phyloP scores from a whole-genome alignment of 2,113 vertebrate species.

The Phasianus colchicus region DNA sequence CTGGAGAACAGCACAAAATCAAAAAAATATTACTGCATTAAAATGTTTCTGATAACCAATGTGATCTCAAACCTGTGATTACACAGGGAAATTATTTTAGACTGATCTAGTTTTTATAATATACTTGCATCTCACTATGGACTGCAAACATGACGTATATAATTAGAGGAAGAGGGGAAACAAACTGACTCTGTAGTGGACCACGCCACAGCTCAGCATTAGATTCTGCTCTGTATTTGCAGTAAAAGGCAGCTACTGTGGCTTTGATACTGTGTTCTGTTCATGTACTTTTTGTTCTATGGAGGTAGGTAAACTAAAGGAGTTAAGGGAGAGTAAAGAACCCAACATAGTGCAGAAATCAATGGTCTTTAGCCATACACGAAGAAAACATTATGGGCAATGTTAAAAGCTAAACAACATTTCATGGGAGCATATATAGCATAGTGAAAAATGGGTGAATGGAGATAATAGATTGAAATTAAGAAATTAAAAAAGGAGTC shows the following conservation, averaged over 20 bases:
- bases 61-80: neutral
- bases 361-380: neutral
- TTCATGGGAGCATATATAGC: neutral
- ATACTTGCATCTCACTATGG: neutral
- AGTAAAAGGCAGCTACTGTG: neutral
- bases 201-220: neutral
- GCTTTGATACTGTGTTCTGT: neutral
- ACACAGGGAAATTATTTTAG: neutral
- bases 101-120: neutral
- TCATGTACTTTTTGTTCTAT: neutral
- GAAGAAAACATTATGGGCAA: neutral
- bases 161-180: slow-evolving; percentile 6
- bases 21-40: neutral
- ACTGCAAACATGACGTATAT: slow-evolving; percentile 7
- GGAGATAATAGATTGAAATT: neutral
- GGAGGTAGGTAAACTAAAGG: neutral
- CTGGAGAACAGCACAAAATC: neutral
- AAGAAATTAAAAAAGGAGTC: neutral
- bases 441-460: neutral
- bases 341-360: neutral
- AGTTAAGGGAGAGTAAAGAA: neutral
- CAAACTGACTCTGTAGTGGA: neutral
- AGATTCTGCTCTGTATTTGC: neutral
- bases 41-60: neutral
- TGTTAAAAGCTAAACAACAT: neutral